Percentiles rank a stretch among this genome's conserved stretches.
phyloP scores from a whole-genome alignment of 2,888 invertebrate species.

The Augiades crinisus region DNA sequence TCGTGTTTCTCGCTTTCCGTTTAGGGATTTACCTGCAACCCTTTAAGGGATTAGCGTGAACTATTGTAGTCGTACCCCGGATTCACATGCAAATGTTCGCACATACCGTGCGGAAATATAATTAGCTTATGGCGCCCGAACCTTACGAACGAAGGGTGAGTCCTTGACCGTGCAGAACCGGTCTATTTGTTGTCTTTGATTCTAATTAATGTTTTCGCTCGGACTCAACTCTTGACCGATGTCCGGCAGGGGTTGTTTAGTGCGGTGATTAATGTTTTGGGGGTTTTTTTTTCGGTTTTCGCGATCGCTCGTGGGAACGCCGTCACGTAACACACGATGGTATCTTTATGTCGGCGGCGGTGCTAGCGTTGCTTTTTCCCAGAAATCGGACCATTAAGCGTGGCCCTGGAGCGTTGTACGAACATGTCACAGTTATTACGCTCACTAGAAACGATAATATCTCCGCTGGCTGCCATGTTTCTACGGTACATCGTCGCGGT shows the following conservation, averaged over 20 bases:
- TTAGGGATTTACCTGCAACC: slow-evolving; percentile 38
- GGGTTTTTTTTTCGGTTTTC: slow-evolving; percentile 53
- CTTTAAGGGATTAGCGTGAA: slow-evolving; percentile 58
- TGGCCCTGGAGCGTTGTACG: slow-evolving; percentile 65
- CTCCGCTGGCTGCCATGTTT: slow-evolving; percentile 61
- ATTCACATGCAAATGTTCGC: slow-evolving; percentile 73
- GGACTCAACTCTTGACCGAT: slow-evolving; percentile 65
- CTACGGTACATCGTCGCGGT: slow-evolving; percentile 44
- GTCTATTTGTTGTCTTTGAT: slow-evolving; percentile 61
- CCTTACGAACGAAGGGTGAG: slow-evolving; percentile 30
- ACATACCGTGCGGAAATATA: slow-evolving; percentile 80
- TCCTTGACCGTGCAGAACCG: slow-evolving; percentile 62
- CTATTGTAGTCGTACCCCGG: slow-evolving; percentile 59
- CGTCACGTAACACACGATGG: slow-evolving; percentile 50
- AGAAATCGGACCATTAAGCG: slow-evolving; percentile 72
- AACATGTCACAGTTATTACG: slow-evolving; percentile 80
- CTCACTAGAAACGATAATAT: slow-evolving; percentile 75
- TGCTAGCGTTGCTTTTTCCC: slow-evolving; percentile 66
- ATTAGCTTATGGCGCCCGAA: slow-evolving; percentile 68
- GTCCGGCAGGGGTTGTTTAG: slow-evolving; percentile 55
- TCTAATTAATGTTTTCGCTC: slow-evolving; percentile 76
- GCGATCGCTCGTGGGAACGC: slow-evolving; percentile 70
- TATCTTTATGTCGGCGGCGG: slow-evolving; percentile 68
- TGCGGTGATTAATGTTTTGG: slow-evolving; percentile 38
- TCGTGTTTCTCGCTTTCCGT: slow-evolving; percentile 68